Percentiles rank a stretch among this genome's conserved stretches.
phyloP scores from a whole-genome alignment of 2,797 vertebrate species.

The Pterois miles region DNA sequence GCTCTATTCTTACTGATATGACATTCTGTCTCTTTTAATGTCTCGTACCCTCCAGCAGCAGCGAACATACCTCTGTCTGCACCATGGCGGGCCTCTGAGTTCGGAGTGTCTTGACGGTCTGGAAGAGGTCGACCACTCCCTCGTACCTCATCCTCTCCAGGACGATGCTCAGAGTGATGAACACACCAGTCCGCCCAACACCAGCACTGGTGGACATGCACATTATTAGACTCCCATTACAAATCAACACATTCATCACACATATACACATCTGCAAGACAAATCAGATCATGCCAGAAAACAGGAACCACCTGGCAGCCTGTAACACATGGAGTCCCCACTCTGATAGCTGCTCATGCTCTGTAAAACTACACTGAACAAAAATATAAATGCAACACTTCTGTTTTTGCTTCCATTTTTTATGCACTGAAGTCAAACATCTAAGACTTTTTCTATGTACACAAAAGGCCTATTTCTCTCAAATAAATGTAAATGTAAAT shows the following conservation, averaged over 20 bases:
- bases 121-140: slow-evolving; percentile 96
- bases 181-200: slow-evolving; percentile 95
- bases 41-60: too few relatives aligned
- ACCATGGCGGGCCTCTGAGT: slow-evolving; percentile 98
- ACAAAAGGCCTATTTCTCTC: too few relatives aligned
- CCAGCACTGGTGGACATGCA: slow-evolving; percentile 85
- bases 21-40: too few relatives aligned
- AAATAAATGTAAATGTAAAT: too few relatives aligned
- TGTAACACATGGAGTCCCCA: too few relatives aligned
- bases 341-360: not conserved
- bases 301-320: not conserved
- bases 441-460: too few relatives aligned
- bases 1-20: not conserved
- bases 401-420: too few relatives aligned
- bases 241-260: not conserved
- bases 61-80: slow-evolving; percentile 91
- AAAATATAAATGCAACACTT: too few relatives aligned
- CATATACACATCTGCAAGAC: not conserved
- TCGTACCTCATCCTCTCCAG: slow-evolving; percentile 97
- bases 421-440: too few relatives aligned
- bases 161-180: slow-evolving; percentile 96
- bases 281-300: not conserved
- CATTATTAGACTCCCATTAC: slow-evolving; percentile 4
- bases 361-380: too few relatives aligned
- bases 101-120: slow-evolving; percentile 95